A percentile compares a stretch with the other conserved stretches of the same genome.
Evolutionary conservation across 2,888 invertebrate genomes (phyloP).

Genomic region (Diarsia mendica): DNA sequence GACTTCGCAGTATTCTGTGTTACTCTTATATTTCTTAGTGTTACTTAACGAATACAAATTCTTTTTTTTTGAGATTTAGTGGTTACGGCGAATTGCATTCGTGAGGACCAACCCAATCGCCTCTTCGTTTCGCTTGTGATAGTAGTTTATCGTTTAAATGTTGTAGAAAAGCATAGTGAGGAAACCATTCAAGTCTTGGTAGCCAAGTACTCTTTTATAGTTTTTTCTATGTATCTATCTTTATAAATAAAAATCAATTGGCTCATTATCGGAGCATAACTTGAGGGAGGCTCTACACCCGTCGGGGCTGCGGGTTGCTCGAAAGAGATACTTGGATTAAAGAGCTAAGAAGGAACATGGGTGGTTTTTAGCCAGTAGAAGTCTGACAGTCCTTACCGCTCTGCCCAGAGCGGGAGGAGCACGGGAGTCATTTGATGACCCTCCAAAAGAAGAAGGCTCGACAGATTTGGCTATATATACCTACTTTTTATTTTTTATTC

Average conservation of each 20-base stretch:
- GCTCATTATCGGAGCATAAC: not conserved
- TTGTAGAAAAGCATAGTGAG: not conserved
- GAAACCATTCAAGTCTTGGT: not conserved
- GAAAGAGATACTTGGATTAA: no score
- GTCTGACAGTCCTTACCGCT: no score
- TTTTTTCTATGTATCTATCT: no score
- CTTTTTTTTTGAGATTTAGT: not conserved
- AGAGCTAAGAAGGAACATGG: no score
- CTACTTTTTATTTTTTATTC: not conserved
- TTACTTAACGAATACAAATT: conserved; percentile 1
- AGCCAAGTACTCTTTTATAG: no score
- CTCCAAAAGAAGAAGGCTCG: not conserved
- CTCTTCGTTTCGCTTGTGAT: not conserved
- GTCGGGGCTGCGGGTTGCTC: no score
- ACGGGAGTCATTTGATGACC: no score
- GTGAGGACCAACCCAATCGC: not conserved
- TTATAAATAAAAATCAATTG: no score
- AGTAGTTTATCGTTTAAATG: not conserved
- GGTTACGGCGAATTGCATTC: not conserved
- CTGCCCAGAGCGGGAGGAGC: no score
- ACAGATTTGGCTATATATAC: not conserved
- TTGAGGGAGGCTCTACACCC: not conserved
- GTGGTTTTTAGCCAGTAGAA: no score
- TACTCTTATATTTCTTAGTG: no score
- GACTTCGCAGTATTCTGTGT: not conserved